Evolutionary conservation across 2,113 vertebrate genomes (phyloP), one percentile per base, ranked within the genome.

Genomic region (Felis chaus): DNA sequence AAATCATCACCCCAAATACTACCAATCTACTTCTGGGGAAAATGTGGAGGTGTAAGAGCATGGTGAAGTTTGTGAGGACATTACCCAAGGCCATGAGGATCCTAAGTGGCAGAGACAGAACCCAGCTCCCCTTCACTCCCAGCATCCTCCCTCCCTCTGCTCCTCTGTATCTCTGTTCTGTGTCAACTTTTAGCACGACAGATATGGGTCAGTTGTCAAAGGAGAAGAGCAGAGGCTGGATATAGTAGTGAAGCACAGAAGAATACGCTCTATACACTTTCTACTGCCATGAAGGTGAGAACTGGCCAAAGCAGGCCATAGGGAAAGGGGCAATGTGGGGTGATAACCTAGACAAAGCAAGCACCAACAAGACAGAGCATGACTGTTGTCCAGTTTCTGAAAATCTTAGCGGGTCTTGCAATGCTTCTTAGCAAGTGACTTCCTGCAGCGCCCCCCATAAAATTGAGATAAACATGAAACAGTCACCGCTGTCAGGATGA

Each of bases 231-330:
- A 79, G 25, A 45, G 78, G 57, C 41, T 4, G 14, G 48, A 10
- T 2, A 25, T 1, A 33, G 36, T 45, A 53, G 4, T n/a, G 8
- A 9, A 65, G 63, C 45, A 68, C 50, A 65, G 27, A 12, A 31
- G 27, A 48, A 7, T 27, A 3, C 5, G 7, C 45, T 39, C 69
- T 33, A 7, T 21, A 3, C 4, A 14, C 53, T 48, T 69, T 33
- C 53, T 39, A 53, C 18, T 63, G 15, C 14, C n/a, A 8, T 63
- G 8, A 27, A 4, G 41, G 48, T 13, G 45, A 91, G 11, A 25
- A 12, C 5, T 12, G 33, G 7, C 45, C 71, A 41, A 21, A 31
- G 19, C 2, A 8, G 15, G n/a, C 29, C 19, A 5, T 0, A 0
- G 7, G 48, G n/a, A 50, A 53, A n/a, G 48, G 5, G 41, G 16